phyloP scores from a whole-genome alignment of 2,888 invertebrate genomes.

The Blastobasis adustella region DNA sequence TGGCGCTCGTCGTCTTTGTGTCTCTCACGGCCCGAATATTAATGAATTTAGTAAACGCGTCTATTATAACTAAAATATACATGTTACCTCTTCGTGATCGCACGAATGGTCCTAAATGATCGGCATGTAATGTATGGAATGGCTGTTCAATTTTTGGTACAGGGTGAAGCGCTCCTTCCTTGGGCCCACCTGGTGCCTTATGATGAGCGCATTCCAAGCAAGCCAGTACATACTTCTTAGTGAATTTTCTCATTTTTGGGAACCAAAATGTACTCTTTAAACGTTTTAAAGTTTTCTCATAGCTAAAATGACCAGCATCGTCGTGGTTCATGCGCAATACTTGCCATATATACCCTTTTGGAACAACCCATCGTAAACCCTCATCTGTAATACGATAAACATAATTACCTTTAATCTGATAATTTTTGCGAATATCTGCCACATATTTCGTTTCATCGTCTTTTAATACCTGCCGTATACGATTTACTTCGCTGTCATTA shows the following conservation, averaged over 20 bases:
- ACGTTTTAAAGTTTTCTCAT: slow-evolving; percentile 12
- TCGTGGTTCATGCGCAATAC: slow-evolving; percentile 17
- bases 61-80: slow-evolving; percentile 30
- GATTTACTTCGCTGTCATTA: slow-evolving; percentile 12
- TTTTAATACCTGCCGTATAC: slow-evolving; percentile 8
- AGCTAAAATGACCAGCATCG: slow-evolving; percentile 18
- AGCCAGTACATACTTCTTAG: neutral
- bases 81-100: slow-evolving; percentile 23
- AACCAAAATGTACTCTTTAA: slow-evolving; percentile 2
- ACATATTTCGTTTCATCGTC: slow-evolving; percentile 6
- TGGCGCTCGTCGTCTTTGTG: neutral
- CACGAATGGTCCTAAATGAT: slow-evolving; percentile 40
- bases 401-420: slow-evolving; percentile 12
- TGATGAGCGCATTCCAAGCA: slow-evolving; percentile 3
- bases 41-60: slow-evolving; percentile 34
- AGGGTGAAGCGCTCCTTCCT: slow-evolving; percentile 10
- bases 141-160: slow-evolving; percentile 32
- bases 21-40: neutral
- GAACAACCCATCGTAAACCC: slow-evolving; percentile 16
- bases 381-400: slow-evolving; percentile 12
- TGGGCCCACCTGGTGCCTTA: slow-evolving; percentile 1
- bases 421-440: slow-evolving; percentile 14
- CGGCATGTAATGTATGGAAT: slow-evolving; percentile 36
- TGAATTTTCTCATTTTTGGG: neutral
- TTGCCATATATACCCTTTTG: slow-evolving; percentile 18